Percentiles rank a stretch among this genome's conserved stretches.
Evolutionary conservation across 2,888 invertebrate species (phyloP).

Genomic region (Pseudococcus jackbeardsleyi): DNA sequence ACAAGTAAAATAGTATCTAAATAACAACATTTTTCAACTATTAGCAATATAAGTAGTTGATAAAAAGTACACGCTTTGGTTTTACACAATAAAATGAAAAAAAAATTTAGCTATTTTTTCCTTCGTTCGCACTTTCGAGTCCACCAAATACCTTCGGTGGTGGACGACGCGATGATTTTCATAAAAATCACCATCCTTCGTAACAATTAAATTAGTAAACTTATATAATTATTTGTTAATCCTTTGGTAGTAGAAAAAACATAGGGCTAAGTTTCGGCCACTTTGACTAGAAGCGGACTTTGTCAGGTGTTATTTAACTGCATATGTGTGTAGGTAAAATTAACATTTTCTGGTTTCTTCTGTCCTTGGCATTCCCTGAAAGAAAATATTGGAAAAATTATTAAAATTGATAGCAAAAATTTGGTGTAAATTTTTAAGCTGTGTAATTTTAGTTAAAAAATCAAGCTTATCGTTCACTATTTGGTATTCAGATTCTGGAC

Average conservation of each 20-base stretch:
- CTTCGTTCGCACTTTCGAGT: not conserved
- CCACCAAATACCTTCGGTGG: not conserved
- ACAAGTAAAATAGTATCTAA: slow-evolving; percentile 18
- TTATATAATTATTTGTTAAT: slow-evolving; percentile 61
- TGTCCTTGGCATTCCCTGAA: slow-evolving; percentile 85
- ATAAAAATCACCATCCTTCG: not conserved
- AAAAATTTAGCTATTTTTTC: slow-evolving; percentile 19
- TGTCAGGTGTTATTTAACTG: slow-evolving; percentile 68
- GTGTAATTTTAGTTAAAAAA: slow-evolving; percentile 59
- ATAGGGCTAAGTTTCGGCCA: slow-evolving; percentile 62
- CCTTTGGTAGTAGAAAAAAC: slow-evolving; percentile 62
- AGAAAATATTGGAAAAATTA: slow-evolving; percentile 67
- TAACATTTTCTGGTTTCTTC: slow-evolving; percentile 91
- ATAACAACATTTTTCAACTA: slow-evolving; percentile 45
- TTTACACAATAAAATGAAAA: slow-evolving; percentile 1
- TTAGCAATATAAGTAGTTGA: slow-evolving; percentile 27
- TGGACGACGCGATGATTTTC: slow-evolving; percentile 1
- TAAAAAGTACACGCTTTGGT: slow-evolving; percentile 44
- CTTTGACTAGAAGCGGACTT: slow-evolving; percentile 66
- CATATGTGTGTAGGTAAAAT: slow-evolving; percentile 74
- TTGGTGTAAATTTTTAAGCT: slow-evolving; percentile 67
- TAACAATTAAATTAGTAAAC: slow-evolving; percentile 42
- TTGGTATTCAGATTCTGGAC: slow-evolving; percentile 16
- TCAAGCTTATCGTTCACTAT: slow-evolving; percentile 18
- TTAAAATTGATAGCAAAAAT: slow-evolving; percentile 46